A percentile compares a stretch with the other conserved stretches of the same genome.
phyloP scores from a whole-genome alignment of 2,113 vertebrate species.

The Antechinus flavipes region DNA sequence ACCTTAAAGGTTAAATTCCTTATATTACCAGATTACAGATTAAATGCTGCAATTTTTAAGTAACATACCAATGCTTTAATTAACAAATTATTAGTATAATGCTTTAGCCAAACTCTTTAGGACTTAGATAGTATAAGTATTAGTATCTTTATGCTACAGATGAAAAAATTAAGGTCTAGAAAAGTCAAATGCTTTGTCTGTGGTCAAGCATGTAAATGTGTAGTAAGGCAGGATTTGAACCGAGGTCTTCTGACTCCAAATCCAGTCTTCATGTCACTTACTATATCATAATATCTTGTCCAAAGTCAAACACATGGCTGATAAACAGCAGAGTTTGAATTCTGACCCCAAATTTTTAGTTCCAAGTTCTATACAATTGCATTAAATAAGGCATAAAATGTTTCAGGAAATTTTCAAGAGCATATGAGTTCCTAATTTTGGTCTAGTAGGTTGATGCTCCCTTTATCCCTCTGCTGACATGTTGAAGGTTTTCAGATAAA shows the following conservation, averaged over 20 bases:
- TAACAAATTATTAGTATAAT: not conserved
- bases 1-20: not conserved
- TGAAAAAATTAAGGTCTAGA: not conserved
- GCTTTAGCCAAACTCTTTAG: not conserved
- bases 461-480: not conserved
- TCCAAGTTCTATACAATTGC: fast-evolving
- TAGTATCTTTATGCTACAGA: no score
- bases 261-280: not conserved
- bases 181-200: not conserved
- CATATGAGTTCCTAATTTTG: not conserved
- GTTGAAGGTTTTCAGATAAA: not conserved
- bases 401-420: fast-evolving
- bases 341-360: fast-evolving
- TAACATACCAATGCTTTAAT: not conserved
- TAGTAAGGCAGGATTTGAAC: not conserved
- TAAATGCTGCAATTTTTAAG: not conserved
- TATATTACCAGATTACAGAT: not conserved
- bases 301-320: not conserved
- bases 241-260: not conserved
- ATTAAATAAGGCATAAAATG: not conserved
- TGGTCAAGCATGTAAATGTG: not conserved
- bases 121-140: not conserved
- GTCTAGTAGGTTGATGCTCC: fast-evolving
- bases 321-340: not conserved
- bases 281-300: fast-evolving